Conservation (phyloP, 2,113 vertebrate genomes). For the Bungarus multicinctus region DNA sequence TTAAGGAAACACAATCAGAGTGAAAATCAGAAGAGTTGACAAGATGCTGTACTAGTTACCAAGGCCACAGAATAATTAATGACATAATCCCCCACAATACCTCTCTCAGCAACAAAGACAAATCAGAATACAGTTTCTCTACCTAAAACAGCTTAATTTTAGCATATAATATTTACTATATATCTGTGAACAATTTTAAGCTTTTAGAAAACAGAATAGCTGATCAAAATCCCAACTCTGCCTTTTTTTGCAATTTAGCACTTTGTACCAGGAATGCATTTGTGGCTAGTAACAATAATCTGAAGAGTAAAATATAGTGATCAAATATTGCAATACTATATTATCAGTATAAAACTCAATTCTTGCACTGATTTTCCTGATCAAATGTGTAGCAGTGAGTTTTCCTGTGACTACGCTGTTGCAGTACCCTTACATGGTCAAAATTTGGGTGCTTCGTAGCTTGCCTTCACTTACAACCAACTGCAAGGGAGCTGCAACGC, state of each 20-base stretch:
- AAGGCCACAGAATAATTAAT: background rate
- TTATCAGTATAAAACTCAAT: background rate
- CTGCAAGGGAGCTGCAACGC: background rate
- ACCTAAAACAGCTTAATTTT: background rate
- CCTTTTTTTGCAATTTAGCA: background rate
- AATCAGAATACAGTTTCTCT: background rate
- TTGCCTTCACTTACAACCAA: background rate
- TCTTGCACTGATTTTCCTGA: background rate
- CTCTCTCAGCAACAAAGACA: background rate
- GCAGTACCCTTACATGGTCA: background rate
- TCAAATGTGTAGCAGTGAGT: background rate
- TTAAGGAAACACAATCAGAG: background rate
- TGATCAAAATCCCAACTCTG: background rate
- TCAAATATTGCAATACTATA: background rate
- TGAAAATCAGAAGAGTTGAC: accelerated
- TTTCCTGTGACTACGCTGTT: background rate
- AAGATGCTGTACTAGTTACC: background rate
- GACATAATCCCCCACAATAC: accelerated
- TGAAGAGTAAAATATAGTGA: background rate
- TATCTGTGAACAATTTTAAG: background rate
- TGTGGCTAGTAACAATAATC: background rate
- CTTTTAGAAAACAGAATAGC: background rate
- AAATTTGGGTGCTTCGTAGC: background rate
- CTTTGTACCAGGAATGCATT: background rate
- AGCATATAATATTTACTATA: background rate